Evolutionary conservation across 1,140 invertebrate genomes (phyloP), one percentile per base, ranked within the genome.

Genomic region (Cydia splendana): DNA sequence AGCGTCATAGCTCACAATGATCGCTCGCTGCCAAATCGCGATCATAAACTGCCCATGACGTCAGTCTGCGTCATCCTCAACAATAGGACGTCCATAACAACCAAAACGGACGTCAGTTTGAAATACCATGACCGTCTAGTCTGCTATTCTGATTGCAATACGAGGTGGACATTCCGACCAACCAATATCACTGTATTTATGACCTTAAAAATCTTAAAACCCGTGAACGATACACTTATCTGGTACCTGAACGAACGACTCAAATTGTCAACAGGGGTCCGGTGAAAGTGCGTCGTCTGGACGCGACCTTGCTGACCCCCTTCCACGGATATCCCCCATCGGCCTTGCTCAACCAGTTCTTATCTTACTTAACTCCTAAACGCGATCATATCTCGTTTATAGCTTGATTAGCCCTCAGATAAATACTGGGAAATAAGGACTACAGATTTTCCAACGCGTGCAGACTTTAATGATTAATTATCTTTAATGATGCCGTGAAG

Each of bases 251-350:
- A 1, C 18, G 5, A 6, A 2, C 18, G 7, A 62, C 53, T 18
- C n/a, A 18, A n/a, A 3, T 20, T 57, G 4, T 20, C 53, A 0
- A 18, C 18, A 62, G 57, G 77, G 81, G 78, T 83, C 79, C 51
- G 80, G 85, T 86, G 87, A 88, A 88, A 88, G 86, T 87, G 80
- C 71, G 77, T 80, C 48, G 80, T 73, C 76, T 77, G 76, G 75
- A 82, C 79, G 83, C 80, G 86, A 85, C 86, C 87, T 89, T 89
- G 85, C 79, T 74, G 79, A 80, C 80, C 81, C 81, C 79, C 78
- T 82, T 78, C 74, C 81, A 80, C 42, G 45, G 45, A 53, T 74
- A 24, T 30, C 48, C 67, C 65, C 38, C 38, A 71, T 34, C 67
- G 67, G 67, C 67, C 67, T 71, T 71, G 67, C 30, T 10, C 20